Percentiles rank a stretch among this genome's conserved stretches.
Conservation (phyloP, 2,797 vertebrate species). For the Etheostoma nigrum region DNA sequence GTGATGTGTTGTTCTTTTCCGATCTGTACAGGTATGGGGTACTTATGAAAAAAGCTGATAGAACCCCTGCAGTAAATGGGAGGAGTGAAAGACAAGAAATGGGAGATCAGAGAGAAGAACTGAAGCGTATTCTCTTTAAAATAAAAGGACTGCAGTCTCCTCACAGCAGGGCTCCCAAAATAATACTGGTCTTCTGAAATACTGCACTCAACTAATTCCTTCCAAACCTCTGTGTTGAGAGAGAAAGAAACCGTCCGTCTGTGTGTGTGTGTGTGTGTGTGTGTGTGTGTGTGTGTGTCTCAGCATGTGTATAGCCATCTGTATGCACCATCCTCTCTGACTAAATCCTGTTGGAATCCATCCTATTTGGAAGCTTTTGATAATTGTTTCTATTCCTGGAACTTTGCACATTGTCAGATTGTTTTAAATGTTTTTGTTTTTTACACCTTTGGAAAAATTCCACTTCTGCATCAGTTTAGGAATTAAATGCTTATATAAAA, state of each 20-base stretch:
- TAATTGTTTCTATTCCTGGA: slow-evolving; percentile 70
- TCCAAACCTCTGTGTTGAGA: slow-evolving; percentile 39
- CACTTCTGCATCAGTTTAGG: slow-evolving; percentile 41
- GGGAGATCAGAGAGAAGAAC: slow-evolving; percentile 38
- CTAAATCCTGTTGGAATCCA: slow-evolving; percentile 66
- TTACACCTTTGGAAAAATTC: slow-evolving; percentile 38
- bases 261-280: slow-evolving; percentile 5
- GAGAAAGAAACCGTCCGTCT: neutral
- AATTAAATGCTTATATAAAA: slow-evolving; percentile 40
- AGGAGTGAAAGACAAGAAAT: slow-evolving; percentile 19
- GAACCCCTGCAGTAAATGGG: slow-evolving; percentile 45
- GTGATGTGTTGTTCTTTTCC: neutral
- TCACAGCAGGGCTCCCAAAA: slow-evolving; percentile 59
- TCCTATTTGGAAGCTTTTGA: slow-evolving; percentile 66
- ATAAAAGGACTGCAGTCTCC: slow-evolving; percentile 46
- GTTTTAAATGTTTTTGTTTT: slow-evolving; percentile 28
- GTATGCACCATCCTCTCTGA: slow-evolving; percentile 42
- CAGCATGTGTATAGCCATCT: slow-evolving; percentile 17
- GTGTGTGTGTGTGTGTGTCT: slow-evolving; percentile 3
- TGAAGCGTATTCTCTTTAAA: slow-evolving; percentile 56
- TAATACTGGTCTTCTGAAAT: slow-evolving; percentile 55
- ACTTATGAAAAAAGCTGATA: slow-evolving; percentile 23
- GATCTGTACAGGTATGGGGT: slow-evolving; percentile 1
- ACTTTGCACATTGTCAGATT: slow-evolving; percentile 39
- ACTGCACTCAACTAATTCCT: slow-evolving; percentile 57